Base-by-base conservation (phyloP, 1,140 invertebrate genomes). In the Nixonia krombeini region DNA sequence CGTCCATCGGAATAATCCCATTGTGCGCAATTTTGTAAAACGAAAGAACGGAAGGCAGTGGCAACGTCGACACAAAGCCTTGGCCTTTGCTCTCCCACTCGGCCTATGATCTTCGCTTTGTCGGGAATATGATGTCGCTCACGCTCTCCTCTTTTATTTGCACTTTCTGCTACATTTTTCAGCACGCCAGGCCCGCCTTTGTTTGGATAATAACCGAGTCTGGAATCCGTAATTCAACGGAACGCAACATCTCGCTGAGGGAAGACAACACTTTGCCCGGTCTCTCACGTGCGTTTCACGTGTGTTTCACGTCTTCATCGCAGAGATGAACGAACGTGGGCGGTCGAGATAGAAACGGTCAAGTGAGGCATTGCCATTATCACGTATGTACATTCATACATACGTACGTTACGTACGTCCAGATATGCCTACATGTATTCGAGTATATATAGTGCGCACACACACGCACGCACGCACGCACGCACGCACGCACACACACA, bases 101-200 rank as follows among this genome's bases (percentile, higher is more conserved):
- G 29, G 15, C 44, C 37, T 37, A 18, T 37, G 57, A 65, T 65
- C 57, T 65, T 65, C 28, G 25, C 51, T 59, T 70, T 70, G 59
- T 64, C 42, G 45, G 23, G 23, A 57, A 38, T 31, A 33, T 42
- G 49, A 28, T 38, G 33, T 26, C 35, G 21, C 33, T 35, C 47
- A 53, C 41, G 49, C 57, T 45, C 18, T 16, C 46, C 47, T 70
- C 56, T 70, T 64, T 64, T 64, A 64, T 70, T 64, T 70, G 51
- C 49, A 35, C 51, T 46, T 51, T 47, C 26, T 35, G 46, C 62
- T 64, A 61, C 59, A 70, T 40, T 64, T 64, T 64, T 37, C 28
- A 47, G 44, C 25, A 16, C 42, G 25, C 5, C 25, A 26, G 42
- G 7, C 23, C 25, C 7, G n/a, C 17, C 29, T 47, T 47, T 47